Percentiles rank a stretch among this genome's conserved stretches.
Conservation (phyloP, 2,797 vertebrate genomes). For the Gymnodraco acuticeps region DNA sequence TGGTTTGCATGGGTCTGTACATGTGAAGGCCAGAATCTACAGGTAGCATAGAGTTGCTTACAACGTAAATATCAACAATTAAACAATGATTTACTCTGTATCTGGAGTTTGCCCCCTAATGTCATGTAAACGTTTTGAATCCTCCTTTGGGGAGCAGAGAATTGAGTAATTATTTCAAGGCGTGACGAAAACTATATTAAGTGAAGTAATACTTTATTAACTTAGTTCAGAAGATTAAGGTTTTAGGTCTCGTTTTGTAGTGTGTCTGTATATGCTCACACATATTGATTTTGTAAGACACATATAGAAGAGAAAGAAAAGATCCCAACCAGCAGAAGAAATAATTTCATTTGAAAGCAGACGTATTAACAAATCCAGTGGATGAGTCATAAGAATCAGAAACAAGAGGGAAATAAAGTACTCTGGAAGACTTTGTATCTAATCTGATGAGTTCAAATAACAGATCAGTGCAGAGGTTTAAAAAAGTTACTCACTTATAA, state of each 20-base stretch:
- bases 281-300: conserved; percentile 26
- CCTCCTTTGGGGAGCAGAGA: not conserved
- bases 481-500: conserved; percentile 9
- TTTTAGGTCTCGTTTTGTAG: not conserved
- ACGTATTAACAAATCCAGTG: not conserved
- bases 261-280: conserved; percentile 7
- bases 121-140: conserved; percentile 1
- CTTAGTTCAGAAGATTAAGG: not conserved
- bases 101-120: not conserved
- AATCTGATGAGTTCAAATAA: conserved; percentile 19
- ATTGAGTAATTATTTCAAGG: not conserved
- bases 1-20: conserved; percentile 11
- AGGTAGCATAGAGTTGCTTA: not conserved
- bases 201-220: conserved; percentile 8
- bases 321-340: conserved; percentile 3
- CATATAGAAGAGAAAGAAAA: not conserved
- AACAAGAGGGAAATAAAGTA: conserved; percentile 8
- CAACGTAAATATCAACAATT: not conserved
- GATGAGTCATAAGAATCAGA: conserved; percentile 17
- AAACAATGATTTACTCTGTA: not conserved
- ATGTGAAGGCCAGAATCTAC: conserved; percentile 31
- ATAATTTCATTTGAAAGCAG: not conserved
- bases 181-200: conserved; percentile 9
- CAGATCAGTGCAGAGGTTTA: conserved; percentile 17
- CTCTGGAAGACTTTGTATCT: conserved; percentile 8